These are phyloP conservation scores for Lacanobia oleracea DNA, from an alignment of 2,888 invertebrate genomes.

Conservation along the genomic window DNA sequence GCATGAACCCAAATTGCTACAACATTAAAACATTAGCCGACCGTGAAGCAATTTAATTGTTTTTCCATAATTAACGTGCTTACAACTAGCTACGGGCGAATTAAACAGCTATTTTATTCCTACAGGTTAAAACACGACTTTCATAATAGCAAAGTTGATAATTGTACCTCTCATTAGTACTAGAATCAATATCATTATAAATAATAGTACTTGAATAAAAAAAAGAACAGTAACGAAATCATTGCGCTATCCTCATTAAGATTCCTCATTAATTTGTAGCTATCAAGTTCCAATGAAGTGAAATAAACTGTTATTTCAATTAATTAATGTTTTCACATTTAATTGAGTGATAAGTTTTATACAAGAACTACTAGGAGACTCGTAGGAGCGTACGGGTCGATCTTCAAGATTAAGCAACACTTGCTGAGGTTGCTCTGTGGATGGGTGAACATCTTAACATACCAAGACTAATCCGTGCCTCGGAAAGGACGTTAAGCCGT, in stretches of 20 bases:
- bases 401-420: no score
- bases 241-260: constrained; percentile 14
- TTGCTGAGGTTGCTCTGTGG: no score
- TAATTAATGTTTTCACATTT: not conserved
- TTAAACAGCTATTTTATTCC: no score
- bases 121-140: no score
- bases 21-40: not conserved
- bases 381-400: no score
- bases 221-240: not conserved
- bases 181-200: not conserved
- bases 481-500: no score
- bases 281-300: not conserved
- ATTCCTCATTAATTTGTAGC: constrained; percentile 23
- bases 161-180: not conserved
- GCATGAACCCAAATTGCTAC: no score
- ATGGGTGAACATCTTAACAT: no score
- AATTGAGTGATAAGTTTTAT: constrained; percentile 30
- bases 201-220: not conserved
- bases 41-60: no score
- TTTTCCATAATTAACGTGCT: no score
- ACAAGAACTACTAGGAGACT: constrained; percentile 43
- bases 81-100: no score
- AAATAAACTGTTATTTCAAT: not conserved
- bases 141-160: not conserved
- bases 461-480: no score